Evolutionary conservation across 2,113 vertebrate genomes (phyloP).

Genomic region (Psittacula cyanocephala): DNA sequence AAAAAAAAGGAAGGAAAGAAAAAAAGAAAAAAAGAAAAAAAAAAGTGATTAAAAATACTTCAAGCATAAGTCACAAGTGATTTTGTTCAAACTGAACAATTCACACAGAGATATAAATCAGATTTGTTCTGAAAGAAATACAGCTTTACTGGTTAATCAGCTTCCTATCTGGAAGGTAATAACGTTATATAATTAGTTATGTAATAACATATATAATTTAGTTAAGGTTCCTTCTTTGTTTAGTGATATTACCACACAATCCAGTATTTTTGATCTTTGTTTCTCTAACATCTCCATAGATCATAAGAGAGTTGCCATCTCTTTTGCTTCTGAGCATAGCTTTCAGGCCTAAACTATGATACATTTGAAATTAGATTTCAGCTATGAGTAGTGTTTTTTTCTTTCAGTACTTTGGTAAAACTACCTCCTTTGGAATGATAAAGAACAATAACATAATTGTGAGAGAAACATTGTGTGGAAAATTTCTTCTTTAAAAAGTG

Average conservation of each 20-base stretch:
- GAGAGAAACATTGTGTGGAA: neutral
- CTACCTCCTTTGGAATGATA: neutral
- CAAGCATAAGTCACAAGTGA: accelerated
- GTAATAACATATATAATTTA: neutral
- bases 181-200: neutral
- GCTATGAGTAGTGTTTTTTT: neutral
- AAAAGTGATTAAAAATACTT: neutral
- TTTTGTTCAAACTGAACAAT: neutral
- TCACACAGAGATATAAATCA: neutral
- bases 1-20: neutral
- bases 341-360: neutral
- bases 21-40: neutral
- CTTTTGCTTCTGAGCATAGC: neutral
- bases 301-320: neutral
- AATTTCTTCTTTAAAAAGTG: neutral
- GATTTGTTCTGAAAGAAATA: neutral
- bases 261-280: neutral
- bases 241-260: neutral
- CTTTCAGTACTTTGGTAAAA: neutral
- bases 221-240: neutral
- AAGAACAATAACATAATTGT: neutral
- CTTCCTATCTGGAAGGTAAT: neutral
- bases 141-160: neutral
- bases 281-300: neutral
- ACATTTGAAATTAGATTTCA: neutral